Percentiles rank a stretch among this genome's conserved stretches.
These are phyloP conservation scores for Dromaius novaehollandiae DNA, from an alignment of 2,113 vertebrate species.

Conservation along the genomic window DNA sequence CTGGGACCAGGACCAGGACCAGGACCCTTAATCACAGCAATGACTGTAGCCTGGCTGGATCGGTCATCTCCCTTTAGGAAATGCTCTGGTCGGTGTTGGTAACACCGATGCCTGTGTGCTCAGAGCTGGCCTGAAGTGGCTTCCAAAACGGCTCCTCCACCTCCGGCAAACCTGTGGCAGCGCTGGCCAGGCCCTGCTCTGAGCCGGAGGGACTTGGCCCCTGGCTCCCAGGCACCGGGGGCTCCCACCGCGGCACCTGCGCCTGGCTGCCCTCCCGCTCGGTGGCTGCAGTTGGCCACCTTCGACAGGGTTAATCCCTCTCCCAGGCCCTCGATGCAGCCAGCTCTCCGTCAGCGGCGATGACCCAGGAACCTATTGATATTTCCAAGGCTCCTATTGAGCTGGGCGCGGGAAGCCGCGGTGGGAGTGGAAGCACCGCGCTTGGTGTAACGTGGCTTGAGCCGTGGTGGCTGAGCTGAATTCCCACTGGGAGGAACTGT, in stretches of 20 bases:
- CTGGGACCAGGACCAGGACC: neutral
- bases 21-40: accelerated
- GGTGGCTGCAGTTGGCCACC: neutral
- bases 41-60: neutral
- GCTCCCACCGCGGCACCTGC: neutral
- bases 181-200: neutral
- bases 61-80: neutral
- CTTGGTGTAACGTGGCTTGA: neutral
- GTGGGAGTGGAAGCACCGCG: neutral
- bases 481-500: neutral
- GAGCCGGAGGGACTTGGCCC: neutral
- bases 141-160: neutral
- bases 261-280: neutral
- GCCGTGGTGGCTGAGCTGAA: neutral
- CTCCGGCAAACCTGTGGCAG: neutral
- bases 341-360: neutral
- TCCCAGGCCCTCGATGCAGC: neutral
- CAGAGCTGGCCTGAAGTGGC: neutral
- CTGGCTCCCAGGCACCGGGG: neutral
- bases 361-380: neutral
- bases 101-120: neutral
- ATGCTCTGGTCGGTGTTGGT: neutral
- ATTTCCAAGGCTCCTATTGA: neutral
- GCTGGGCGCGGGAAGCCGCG: neutral
- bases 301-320: neutral